phyloP scores from a whole-genome alignment of 2,113 vertebrate species.

The Zosterops pallidus region DNA sequence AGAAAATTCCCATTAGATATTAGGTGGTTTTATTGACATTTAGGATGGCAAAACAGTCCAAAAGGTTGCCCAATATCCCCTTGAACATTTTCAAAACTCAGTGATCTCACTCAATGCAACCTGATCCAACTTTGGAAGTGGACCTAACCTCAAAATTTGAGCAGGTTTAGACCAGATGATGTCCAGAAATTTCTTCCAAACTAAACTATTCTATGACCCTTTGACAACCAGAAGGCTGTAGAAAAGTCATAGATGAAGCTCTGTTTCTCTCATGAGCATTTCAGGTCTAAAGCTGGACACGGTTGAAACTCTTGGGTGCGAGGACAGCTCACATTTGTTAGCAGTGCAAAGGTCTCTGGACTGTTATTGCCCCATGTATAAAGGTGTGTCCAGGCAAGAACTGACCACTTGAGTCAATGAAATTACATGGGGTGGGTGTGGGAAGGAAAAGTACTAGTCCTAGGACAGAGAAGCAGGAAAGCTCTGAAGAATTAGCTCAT shows the following conservation, averaged over 20 bases:
- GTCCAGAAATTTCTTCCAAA: conserved; percentile 2
- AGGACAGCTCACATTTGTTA: neutral
- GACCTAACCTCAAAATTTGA: neutral
- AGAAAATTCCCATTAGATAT: neutral
- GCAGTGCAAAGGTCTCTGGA: neutral
- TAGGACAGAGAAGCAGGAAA: neutral
- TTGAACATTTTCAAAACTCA: neutral
- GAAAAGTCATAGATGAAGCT: neutral
- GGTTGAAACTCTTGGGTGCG: neutral
- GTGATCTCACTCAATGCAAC: neutral
- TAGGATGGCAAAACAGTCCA: neutral
- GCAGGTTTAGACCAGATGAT: neutral
- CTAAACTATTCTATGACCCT: neutral
- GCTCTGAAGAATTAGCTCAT: conserved; percentile 27
- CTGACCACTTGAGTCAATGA: neutral
- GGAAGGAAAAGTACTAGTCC: neutral
- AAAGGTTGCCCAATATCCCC: neutral
- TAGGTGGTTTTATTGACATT: neutral
- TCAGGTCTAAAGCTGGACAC: neutral
- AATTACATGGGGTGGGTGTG: neutral
- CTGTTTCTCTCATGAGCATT: neutral
- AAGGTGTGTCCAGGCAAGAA: neutral
- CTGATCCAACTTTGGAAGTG: neutral
- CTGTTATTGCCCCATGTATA: neutral
- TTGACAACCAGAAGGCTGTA: neutral